Evolutionary conservation across 2,797 vertebrate species (phyloP).

Genomic region (Macroramphosus scolopax): DNA sequence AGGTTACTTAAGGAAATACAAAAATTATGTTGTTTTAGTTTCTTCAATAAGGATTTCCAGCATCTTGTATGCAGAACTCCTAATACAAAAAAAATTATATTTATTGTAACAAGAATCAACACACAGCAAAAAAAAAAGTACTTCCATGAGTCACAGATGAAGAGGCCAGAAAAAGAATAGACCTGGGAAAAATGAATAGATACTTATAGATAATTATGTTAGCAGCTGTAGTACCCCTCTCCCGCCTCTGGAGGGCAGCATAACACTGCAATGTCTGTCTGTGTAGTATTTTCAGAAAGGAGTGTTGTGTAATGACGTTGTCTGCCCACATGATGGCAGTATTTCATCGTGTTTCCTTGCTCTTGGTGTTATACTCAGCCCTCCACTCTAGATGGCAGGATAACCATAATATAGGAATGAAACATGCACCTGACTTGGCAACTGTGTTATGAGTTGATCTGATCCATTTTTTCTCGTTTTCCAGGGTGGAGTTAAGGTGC

Average conservation of each 20-base stretch:
- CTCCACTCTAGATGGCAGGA: slow-evolving; percentile 55
- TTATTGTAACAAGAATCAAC: too few species aligned
- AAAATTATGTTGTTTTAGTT: too few species aligned
- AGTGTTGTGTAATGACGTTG: not conserved
- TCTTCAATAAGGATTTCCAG: too few species aligned
- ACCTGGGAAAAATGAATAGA: too few species aligned
- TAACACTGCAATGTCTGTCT: not conserved
- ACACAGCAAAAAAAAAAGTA: too few species aligned
- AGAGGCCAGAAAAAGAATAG: too few species aligned
- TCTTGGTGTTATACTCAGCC: slow-evolving; percentile 26
- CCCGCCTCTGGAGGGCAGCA: slow-evolving; percentile 40
- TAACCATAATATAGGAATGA: slow-evolving; percentile 8
- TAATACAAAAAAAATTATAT: too few species aligned
- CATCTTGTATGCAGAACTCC: too few species aligned
- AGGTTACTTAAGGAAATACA: too few species aligned
- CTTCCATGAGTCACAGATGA: too few species aligned
- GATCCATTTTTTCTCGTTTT: slow-evolving; percentile 27
- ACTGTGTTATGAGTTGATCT: slow-evolving; percentile 13
- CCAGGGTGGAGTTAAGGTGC: slow-evolving; percentile 97
- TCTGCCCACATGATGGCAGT: slow-evolving; percentile 66
- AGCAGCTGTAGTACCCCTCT: slow-evolving; percentile 18
- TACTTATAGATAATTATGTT: too few species aligned
- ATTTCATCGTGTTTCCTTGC: slow-evolving; percentile 17
- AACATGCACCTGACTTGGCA: not conserved
- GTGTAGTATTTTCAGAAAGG: not conserved